These are phyloP conservation scores for Tupaia tana DNA, from an alignment of 2,113 vertebrate genomes.

Conservation along the genomic window DNA sequence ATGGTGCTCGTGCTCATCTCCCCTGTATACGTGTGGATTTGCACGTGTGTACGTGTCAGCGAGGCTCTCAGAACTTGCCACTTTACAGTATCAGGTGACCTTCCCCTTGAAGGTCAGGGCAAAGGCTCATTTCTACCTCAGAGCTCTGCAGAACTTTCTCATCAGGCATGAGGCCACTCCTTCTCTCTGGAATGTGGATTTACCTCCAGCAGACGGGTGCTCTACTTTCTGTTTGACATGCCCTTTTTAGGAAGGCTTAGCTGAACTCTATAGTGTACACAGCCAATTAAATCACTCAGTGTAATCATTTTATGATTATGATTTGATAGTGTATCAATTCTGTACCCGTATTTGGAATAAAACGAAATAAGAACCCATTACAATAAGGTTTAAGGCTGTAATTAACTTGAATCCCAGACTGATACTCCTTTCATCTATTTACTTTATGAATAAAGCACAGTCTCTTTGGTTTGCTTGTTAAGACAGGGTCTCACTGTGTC, in stretches of 20 bases:
- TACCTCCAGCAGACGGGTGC: background rate
- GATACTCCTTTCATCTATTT: conserved; percentile 38
- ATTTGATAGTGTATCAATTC: conserved; percentile 36
- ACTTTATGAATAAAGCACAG: conserved; percentile 43
- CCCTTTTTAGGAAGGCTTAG: background rate
- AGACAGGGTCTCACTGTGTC: too few species aligned
- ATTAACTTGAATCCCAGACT: conserved; percentile 44
- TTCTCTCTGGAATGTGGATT: conserved; percentile 36
- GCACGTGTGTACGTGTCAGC: background rate
- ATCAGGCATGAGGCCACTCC: background rate
- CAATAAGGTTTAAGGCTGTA: conserved; percentile 30
- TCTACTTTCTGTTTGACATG: conserved; percentile 39
- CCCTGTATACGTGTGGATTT: background rate
- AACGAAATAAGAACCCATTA: conserved; percentile 19
- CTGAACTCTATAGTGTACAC: background rate
- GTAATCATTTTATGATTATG: conserved; percentile 61
- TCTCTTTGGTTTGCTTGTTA: too few species aligned
- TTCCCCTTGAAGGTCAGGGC: background rate
- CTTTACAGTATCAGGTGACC: background rate
- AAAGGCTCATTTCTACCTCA: background rate
- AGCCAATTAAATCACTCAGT: background rate
- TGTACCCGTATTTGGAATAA: conserved; percentile 43
- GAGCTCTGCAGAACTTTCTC: background rate
- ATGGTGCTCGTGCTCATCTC: background rate
- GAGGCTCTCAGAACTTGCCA: background rate